These are phyloP conservation scores for Lasioglossum marginatum DNA, from an alignment of 2,888 invertebrate genomes.

Conservation along the genomic window DNA sequence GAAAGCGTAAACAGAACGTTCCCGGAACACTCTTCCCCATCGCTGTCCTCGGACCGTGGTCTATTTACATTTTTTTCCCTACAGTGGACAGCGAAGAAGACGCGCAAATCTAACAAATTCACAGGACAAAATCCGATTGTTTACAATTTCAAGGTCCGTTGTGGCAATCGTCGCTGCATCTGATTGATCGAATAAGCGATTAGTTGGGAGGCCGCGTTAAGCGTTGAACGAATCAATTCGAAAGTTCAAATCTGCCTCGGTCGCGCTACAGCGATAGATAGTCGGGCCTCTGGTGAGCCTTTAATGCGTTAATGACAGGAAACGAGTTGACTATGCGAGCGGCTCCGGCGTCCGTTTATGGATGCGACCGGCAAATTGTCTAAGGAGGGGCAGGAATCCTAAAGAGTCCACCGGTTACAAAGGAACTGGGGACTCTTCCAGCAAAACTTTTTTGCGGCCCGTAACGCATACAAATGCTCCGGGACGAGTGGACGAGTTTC, in stretches of 20 bases:
- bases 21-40: no score
- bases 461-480: slow-evolving; percentile 27
- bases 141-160: no score
- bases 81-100: no score
- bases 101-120: no score
- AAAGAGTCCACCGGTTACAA: slow-evolving; percentile 69
- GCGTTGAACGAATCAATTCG: neutral
- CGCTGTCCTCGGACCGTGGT: no score
- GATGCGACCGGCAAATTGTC: slow-evolving; percentile 73
- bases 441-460: slow-evolving; percentile 60
- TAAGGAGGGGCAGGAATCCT: slow-evolving; percentile 72
- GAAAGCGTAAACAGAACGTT: no score
- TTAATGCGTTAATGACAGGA: slow-evolving; percentile 77
- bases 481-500: slow-evolving; percentile 18
- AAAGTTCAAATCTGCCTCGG: slow-evolving; percentile 9
- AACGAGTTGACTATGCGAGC: slow-evolving; percentile 70
- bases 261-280: slow-evolving; percentile 34
- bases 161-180: no score
- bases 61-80: no score
- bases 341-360: slow-evolving; percentile 69
- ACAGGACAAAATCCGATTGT: no score
- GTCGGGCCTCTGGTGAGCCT: slow-evolving; percentile 61
- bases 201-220: neutral
- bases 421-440: slow-evolving; percentile 62
- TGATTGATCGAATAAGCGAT: neutral